Evolutionary conservation across 1,140 invertebrate genomes (phyloP), one percentile per base, ranked within the genome.

Genomic region (Diachasma alloeum): DNA sequence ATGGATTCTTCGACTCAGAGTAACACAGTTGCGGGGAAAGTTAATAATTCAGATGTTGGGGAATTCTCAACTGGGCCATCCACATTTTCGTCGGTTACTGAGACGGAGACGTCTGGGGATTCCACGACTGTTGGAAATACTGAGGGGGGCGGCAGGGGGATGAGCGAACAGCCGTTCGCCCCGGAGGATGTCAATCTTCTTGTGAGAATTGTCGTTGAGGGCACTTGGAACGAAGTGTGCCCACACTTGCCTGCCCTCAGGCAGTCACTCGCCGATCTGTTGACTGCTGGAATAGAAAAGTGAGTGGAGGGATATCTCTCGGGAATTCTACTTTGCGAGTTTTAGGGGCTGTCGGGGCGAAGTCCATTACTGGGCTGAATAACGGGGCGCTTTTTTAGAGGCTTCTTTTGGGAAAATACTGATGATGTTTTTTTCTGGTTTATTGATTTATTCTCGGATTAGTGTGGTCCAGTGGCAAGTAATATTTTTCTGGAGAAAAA

Each of bases 161-260:
- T 76, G 11, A 39, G n/a, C 15, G 71, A 46, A 0, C 76, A 77
- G 9, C 75, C 74, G 0, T n/a, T 80, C 2, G 53, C 77, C 0
- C 15, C 75, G n/a, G 79, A 84, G 0, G 82, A 83, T 46, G 80
- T 85, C 5, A 83, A 80, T 13, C 63, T 81, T 4, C 66, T 87
- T 6, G 85, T 90, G 9, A 84, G 82, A 36, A 87, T 89, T 22
- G 77, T 85, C 22, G 82, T 89, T 13, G 83, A 88, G 2, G 84
- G 84, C 3, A 83, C 66, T 66, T 74, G 79, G 75, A 26, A 70
- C 1, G 85, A 87, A 0, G 80, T 90, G 11, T 90, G 87, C 31
- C 67, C 73, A 11, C 80, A 83, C 17, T 76, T 87, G 11, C 48
- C 77, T 0, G 44, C 76, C 11, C 39, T 90, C 1, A 83, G 63